Base-by-base conservation (phyloP, 30 jellyfish, hydroid and myxozoan genomes). In the Pelagia noctiluca region DNA sequence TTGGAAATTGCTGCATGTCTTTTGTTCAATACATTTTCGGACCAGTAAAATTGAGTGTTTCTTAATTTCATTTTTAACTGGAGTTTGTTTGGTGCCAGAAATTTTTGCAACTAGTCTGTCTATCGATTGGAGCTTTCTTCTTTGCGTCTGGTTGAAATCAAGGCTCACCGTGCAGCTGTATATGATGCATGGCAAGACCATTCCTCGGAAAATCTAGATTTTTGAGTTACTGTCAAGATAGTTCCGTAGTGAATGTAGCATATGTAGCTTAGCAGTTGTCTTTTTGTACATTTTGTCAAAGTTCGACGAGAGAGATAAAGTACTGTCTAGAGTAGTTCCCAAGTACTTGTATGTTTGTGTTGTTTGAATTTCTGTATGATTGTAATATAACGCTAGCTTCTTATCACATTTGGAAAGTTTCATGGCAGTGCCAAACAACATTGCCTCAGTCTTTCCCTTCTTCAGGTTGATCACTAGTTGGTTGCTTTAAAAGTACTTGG, bases 71-170 rank as follows among this genome's bases (percentile, higher is more conserved):
- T 60, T 78, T 46, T 30, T 66, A 26, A 78, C 57, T 49, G 80
- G 89, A 28, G 63, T 54, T 54, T 75, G 87, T 79, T 46, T 79
- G 76, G 60, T 79, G 83, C 82, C 82, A 70, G 65, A 3, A 3
- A 70, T 37, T 24, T 34, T 70, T 31, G 82, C 53, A 3, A 31
- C 82, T 70, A 70, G 77, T 79, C 90, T 54, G 83, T 63, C 90
- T 57, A 62, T 8, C 78, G 89, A 24, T 29, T 54, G 53, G 46
- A 78, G 82, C 68, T 57, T 78, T 60, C 38, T 50, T 50, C 78
- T 48, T 78, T 78, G 89, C 34, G 80, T 78, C 82, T 29, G 78
- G 52, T 64, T 78, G 52, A 54, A 65, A 31, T 1, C 82, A 37
- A 67, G 75, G 76, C 47, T 65, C 68, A 81, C 48, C 25, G 76